Evolutionary conservation across 2,888 invertebrate species (phyloP).

Genomic region (Epistrophella euchroma): DNA sequence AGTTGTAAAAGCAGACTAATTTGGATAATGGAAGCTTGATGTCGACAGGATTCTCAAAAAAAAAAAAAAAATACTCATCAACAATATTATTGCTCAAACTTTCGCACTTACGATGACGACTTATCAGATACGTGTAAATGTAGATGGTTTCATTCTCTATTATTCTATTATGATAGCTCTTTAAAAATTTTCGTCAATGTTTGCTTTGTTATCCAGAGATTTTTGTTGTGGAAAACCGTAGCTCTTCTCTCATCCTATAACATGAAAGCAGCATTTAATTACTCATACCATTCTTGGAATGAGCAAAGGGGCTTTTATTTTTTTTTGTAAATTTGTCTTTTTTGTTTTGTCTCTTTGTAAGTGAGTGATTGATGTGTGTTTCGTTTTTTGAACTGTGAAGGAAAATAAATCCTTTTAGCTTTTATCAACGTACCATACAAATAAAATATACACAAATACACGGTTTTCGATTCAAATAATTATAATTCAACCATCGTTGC

Average conservation of each 20-base stretch:
- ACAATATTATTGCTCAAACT: conserved; percentile 29
- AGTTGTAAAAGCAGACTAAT: conserved; percentile 68
- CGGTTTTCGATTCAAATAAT: too few relatives aligned
- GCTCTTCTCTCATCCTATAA: conserved; percentile 36
- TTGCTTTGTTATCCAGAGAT: conserved; percentile 70
- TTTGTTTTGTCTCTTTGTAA: background rate
- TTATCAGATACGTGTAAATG: background rate
- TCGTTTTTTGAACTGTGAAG: background rate
- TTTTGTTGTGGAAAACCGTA: conserved; percentile 43
- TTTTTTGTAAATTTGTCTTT: background rate
- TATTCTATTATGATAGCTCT: conserved; percentile 57
- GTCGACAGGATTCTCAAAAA: conserved; percentile 47
- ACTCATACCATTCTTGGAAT: conserved; percentile 43
- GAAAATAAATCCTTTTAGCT: background rate
- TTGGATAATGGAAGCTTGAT: conserved; percentile 70
- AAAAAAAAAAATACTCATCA: conserved; percentile 18
- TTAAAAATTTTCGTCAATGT: conserved; percentile 57
- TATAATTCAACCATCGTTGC: too few relatives aligned
- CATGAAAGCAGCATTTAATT: conserved; percentile 68
- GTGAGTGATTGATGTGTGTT: background rate
- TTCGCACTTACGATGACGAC: background rate
- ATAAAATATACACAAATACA: too few relatives aligned
- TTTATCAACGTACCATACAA: too few relatives aligned
- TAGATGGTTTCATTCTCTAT: background rate
- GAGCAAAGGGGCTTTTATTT: background rate